Conservation (phyloP, 2,113 vertebrate species). For the Saguinus imperator region DNA sequence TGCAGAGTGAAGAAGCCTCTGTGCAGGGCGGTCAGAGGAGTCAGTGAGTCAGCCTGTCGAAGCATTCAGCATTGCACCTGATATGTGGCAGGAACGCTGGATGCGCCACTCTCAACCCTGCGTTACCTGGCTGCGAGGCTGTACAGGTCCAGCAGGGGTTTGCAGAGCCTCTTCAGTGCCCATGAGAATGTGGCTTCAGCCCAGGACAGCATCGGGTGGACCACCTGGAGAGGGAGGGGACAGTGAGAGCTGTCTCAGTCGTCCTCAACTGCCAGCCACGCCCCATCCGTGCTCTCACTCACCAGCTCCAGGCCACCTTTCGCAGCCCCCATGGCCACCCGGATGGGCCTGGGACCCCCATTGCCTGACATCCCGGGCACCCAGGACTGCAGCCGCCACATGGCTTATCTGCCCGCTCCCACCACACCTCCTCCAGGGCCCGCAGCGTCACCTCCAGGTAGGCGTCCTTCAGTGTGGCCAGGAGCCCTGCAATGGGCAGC, state of each 20-base stretch:
- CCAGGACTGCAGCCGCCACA: constrained; percentile 78
- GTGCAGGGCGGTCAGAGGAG: rapidly evolving
- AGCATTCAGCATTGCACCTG: rapidly evolving
- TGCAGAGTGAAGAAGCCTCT: rapidly evolving
- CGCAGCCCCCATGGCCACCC: constrained; percentile 67
- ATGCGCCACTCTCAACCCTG: rapidly evolving
- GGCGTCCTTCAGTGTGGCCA: constrained; percentile 88
- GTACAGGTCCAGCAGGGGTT: constrained; percentile 70
- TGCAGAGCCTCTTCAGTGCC: constrained; percentile 74
- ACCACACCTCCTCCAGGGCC: constrained; percentile 86
- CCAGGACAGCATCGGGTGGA: constrained; percentile 81
- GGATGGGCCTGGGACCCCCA: constrained; percentile 82
- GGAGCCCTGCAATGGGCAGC: constrained; percentile 83
- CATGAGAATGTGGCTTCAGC: constrained; percentile 61
- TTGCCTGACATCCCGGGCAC: constrained; percentile 83
- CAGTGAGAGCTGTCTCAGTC: rapidly evolving
- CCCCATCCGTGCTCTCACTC: constrained; percentile 39
- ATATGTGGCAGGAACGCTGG: rapidly evolving
- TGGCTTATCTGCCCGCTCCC: constrained; percentile 80
- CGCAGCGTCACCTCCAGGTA: constrained; percentile 89
- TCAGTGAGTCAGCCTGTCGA: rapidly evolving
- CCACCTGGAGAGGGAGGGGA: constrained; percentile 71
- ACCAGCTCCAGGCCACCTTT: constrained; percentile 86
- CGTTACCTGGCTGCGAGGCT: constrained; percentile 76
- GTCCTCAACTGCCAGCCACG: rapidly evolving